Evolutionary conservation across 2,113 vertebrate genomes (phyloP), one percentile per base, ranked within the genome.

Genomic region (Sterna hirundo): DNA sequence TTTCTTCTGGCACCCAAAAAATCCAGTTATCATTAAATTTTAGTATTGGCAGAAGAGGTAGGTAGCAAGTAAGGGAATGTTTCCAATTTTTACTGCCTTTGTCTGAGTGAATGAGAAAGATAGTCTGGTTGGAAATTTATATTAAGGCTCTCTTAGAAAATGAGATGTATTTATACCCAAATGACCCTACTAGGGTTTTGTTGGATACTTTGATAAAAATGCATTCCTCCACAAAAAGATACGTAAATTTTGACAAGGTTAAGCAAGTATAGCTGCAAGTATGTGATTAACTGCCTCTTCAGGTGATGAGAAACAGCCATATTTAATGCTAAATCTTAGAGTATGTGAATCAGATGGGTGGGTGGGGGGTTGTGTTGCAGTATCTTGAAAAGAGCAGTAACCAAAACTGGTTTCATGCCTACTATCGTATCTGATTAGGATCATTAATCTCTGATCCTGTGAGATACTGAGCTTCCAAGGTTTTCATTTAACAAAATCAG

Each of bases 1-100:
- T 17, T 84, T 76, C 36, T 77, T 87, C 29, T 93, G 11, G 11
- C 58, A 88, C 58, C 17, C 12, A 17, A 34, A 86, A 66, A 32
- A 40, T 0, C 2, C 13, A 29, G 22, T 46, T 87, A 79, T n/a
- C 0, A 0, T 86, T 78, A 6, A 8, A 38, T 64, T 90, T 88
- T 79, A 57, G 9, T 80, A 52, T 17, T 65, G 44, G 12, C 49
- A 46, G 49, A 90, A 88, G 51, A 69, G 32, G 49, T 89, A 57
- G 68, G 11, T 57, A 60, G 49, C 44, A 76, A 85, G 40, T 62
- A 69, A 69, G 34, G 49, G 76, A 80, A 40, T 47, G 1, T 88
- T 88, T 76, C 88, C 16, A 38, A 13, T 54, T 70, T 74, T 76
- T 85, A 38, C 29, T 87, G 40, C 11, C 36, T 81, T 83, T 36